Conservation (phyloP, 2,888 invertebrate species). For the Dastarcus helophoroides region DNA sequence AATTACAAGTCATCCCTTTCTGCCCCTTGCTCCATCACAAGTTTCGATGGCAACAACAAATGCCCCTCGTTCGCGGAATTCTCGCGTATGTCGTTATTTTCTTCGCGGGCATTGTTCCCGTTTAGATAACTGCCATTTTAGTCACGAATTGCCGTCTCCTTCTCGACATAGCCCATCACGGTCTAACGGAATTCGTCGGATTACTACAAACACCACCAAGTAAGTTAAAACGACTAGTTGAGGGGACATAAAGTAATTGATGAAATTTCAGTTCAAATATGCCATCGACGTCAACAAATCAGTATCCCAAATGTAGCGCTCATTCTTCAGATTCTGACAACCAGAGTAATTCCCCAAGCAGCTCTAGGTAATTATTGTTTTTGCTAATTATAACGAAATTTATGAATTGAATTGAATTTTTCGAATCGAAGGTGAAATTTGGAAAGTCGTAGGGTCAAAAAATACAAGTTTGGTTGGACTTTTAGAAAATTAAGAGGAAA, state of each 20-base stretch:
- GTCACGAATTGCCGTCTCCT: slow-evolving; percentile 17
- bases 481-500: too few species aligned
- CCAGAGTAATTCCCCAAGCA: slow-evolving; percentile 4
- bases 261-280: slow-evolving; percentile 20
- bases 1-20: too few species aligned
- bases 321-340: slow-evolving; percentile 8
- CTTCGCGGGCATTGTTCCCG: slow-evolving; percentile 22
- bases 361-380: slow-evolving; percentile 7
- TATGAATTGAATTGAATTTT: too few species aligned
- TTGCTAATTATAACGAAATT: too few species aligned
- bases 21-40: too few species aligned
- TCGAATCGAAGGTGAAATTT: too few species aligned
- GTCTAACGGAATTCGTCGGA: not conserved
- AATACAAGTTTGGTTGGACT: too few species aligned
- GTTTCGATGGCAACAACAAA: too few species aligned
- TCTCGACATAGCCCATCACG: slow-evolving; percentile 7
- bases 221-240: too few species aligned
- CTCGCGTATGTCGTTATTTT: slow-evolving; percentile 21
- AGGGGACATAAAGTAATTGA: not conserved
- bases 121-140: slow-evolving; percentile 23
- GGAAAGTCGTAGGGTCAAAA: too few species aligned
- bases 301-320: slow-evolving; percentile 7
- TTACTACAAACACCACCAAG: not conserved
- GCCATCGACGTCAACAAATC: slow-evolving; percentile 22
- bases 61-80: not conserved